Evolutionary conservation across 2,113 vertebrate species (phyloP).

Genomic region (Elanoides forficatus): DNA sequence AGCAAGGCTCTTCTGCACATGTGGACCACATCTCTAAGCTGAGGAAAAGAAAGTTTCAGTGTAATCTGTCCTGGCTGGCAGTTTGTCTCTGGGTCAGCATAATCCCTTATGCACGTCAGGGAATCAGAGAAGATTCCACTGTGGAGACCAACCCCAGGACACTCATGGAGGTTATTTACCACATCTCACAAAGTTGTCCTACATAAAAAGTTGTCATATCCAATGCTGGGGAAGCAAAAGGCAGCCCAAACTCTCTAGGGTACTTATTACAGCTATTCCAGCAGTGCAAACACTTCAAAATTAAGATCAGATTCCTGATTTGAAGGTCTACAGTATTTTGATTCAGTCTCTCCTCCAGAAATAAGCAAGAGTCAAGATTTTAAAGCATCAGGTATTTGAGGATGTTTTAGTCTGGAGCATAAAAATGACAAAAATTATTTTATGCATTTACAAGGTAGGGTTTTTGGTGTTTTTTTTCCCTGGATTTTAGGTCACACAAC

Average conservation of each 20-base stretch:
- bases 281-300: not conserved
- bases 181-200: not conserved
- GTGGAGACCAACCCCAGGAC: rapidly evolving
- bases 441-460: not conserved
- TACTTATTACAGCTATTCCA: not conserved
- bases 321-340: not conserved
- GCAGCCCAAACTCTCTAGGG: not conserved
- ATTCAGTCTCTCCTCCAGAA: not conserved
- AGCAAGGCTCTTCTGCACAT: not conserved
- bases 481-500: not conserved
- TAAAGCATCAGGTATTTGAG: not conserved
- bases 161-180: not conserved
- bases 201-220: not conserved
- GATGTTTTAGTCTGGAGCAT: not conserved
- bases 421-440: not conserved
- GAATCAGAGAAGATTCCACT: rapidly evolving
- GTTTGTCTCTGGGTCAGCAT: not conserved
- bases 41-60: not conserved
- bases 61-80: not conserved
- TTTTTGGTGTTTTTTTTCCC: rapidly evolving
- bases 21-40: rapidly evolving
- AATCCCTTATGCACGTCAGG: not conserved
- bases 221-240: not conserved
- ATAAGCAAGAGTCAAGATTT: not conserved
- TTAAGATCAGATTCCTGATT: not conserved